These are phyloP conservation scores for Dascillus cervinus DNA, from an alignment of 2,888 invertebrate genomes.

Conservation along the genomic window DNA sequence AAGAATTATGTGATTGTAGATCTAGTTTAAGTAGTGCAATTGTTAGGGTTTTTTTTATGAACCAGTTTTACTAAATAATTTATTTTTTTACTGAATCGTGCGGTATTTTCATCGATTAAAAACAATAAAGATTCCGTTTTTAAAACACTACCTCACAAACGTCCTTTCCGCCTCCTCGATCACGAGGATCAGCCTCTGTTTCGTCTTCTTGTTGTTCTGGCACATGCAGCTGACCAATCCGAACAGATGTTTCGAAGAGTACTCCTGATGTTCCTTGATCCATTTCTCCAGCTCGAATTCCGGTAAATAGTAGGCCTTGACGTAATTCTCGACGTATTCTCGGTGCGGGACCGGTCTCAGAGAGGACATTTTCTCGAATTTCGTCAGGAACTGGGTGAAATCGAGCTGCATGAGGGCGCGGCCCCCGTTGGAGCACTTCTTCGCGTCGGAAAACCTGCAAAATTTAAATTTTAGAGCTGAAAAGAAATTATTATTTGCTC, in stretches of 20 bases:
- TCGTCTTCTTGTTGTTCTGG: conserved; percentile 79
- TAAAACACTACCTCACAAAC: too few relatives aligned
- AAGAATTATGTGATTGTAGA: too few relatives aligned
- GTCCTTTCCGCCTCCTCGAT: conserved; percentile 52
- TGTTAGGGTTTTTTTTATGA: too few relatives aligned
- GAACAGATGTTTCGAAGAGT: conserved; percentile 78
- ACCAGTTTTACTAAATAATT: too few relatives aligned
- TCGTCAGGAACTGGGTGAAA: conserved; percentile 88
- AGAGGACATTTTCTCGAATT: conserved; percentile 79
- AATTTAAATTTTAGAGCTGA: not conserved
- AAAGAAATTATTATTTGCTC: too few relatives aligned
- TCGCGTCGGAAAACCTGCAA: conserved; percentile 72
- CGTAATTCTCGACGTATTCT: conserved; percentile 87
- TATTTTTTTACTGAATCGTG: too few relatives aligned
- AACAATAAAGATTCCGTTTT: too few relatives aligned
- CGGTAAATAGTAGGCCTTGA: conserved; percentile 94
- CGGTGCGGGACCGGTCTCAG: conserved; percentile 80
- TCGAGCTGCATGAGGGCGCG: conserved; percentile 96
- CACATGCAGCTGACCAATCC: conserved; percentile 80
- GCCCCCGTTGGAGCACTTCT: conserved; percentile 93
- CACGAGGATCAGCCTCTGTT: conserved; percentile 66
- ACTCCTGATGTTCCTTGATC: conserved; percentile 80
- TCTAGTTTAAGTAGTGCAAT: too few relatives aligned
- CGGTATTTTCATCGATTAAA: too few relatives aligned
- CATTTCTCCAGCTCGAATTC: conserved; percentile 83